Evolutionary conservation across 2,888 invertebrate species (phyloP).

Genomic region (Beris chalybata): DNA sequence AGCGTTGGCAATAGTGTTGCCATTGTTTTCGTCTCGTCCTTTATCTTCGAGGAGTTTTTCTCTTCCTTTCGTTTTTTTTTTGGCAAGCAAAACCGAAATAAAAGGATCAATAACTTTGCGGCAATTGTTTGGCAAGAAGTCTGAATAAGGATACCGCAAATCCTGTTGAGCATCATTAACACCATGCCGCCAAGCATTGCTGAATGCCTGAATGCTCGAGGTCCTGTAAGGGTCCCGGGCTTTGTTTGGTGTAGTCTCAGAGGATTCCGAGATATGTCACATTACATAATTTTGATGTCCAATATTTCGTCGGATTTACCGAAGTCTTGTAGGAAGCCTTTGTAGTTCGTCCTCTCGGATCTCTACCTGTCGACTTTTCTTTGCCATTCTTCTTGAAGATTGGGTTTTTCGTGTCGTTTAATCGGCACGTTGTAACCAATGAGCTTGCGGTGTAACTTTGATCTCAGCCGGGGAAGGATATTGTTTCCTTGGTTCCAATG

Average conservation of each 20-base stretch:
- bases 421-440: constrained; percentile 3
- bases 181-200: constrained; percentile 37
- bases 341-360: background rate
- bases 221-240: background rate
- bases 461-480: background rate
- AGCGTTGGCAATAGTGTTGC: background rate
- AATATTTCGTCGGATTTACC: constrained; percentile 19
- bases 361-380: constrained; percentile 4
- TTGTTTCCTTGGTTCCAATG: no score
- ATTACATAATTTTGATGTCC: constrained; percentile 28
- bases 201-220: background rate
- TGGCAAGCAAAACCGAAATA: constrained; percentile 23
- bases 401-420: constrained; percentile 16
- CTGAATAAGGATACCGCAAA: constrained; percentile 44
- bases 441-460: constrained; percentile 13
- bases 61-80: background rate
- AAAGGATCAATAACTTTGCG: constrained; percentile 28
- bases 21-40: background rate
- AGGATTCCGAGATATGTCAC: constrained; percentile 15
- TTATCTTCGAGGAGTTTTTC: background rate
- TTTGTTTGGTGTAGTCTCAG: constrained; percentile 4
- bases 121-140: constrained; percentile 20
- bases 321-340: background rate
- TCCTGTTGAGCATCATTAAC: constrained; percentile 50
- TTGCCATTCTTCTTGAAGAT: constrained; percentile 5